phyloP scores from a whole-genome alignment of 2,113 vertebrate species.

The Daboia siamensis region DNA sequence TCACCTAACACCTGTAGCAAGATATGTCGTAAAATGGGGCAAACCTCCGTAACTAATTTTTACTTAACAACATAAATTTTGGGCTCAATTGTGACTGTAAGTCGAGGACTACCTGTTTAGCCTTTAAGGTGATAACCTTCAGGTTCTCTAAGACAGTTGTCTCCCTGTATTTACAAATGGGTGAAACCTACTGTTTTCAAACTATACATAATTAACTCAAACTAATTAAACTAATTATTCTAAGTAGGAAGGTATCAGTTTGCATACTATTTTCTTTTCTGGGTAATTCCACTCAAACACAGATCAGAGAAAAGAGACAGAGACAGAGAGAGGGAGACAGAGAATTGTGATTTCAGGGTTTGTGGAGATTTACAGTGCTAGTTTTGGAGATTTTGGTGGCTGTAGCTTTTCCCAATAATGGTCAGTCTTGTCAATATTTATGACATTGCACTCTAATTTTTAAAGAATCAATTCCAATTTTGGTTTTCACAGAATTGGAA shows the following conservation, averaged over 20 bases:
- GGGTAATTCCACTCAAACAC: neutral
- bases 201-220: neutral
- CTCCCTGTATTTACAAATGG: neutral
- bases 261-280: neutral
- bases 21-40: neutral
- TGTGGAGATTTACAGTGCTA: neutral
- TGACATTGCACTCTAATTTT: neutral
- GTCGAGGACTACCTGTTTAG: neutral
- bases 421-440: neutral
- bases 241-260: neutral
- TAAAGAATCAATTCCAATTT: neutral
- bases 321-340: neutral
- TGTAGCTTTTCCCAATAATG: neutral
- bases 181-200: neutral
- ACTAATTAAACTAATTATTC: neutral
- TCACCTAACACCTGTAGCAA: neutral
- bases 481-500: neutral
- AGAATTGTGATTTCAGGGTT: neutral
- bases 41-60: neutral
- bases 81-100: neutral
- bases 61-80: neutral
- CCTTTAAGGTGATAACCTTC: neutral
- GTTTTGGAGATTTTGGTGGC: neutral
- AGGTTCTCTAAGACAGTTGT: neutral
- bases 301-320: neutral